A percentile compares a stretch with the other conserved stretches of the same genome.
Evolutionary conservation across 1,140 invertebrate genomes (phyloP).

Genomic region (Oryctes rhinoceros): DNA sequence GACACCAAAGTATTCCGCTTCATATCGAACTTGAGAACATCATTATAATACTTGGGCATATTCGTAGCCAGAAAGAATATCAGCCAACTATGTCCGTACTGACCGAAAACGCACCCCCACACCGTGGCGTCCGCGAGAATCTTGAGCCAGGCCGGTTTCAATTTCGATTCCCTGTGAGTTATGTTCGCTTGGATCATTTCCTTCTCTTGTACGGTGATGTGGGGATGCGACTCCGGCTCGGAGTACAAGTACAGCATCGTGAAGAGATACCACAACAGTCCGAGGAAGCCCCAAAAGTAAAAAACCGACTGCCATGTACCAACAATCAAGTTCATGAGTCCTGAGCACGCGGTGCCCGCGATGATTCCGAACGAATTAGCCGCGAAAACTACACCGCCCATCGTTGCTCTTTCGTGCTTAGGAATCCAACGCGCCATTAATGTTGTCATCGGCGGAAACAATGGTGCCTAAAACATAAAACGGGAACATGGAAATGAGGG

Average conservation of each 20-base stretch:
- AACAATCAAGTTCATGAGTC: not conserved
- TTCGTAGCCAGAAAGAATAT: constrained; percentile 40
- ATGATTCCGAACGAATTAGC: constrained; percentile 38
- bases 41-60: constrained; percentile 41
- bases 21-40: constrained; percentile 41
- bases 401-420: not conserved
- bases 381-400: constrained; percentile 30
- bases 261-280: constrained; percentile 37
- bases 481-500: not conserved
- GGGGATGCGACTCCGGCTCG: constrained; percentile 82
- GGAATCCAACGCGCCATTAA: constrained; percentile 41
- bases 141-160: not conserved
- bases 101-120: constrained; percentile 32
- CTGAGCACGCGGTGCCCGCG: not conserved
- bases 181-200: constrained; percentile 8
- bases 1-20: constrained; percentile 31
- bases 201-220: constrained; percentile 81
- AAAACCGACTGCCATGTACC: constrained; percentile 29
- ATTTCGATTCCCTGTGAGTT: not conserved
- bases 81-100: constrained; percentile 23
- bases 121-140: constrained; percentile 21
- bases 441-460: constrained; percentile 26
- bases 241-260: constrained; percentile 57
- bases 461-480: not conserved
- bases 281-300: constrained; percentile 35